Percentiles rank a stretch among this genome's conserved stretches.
These are phyloP conservation scores for Pelmatolapia mariae DNA, from an alignment of 2,113 vertebrate genomes.

Conservation along the genomic window DNA sequence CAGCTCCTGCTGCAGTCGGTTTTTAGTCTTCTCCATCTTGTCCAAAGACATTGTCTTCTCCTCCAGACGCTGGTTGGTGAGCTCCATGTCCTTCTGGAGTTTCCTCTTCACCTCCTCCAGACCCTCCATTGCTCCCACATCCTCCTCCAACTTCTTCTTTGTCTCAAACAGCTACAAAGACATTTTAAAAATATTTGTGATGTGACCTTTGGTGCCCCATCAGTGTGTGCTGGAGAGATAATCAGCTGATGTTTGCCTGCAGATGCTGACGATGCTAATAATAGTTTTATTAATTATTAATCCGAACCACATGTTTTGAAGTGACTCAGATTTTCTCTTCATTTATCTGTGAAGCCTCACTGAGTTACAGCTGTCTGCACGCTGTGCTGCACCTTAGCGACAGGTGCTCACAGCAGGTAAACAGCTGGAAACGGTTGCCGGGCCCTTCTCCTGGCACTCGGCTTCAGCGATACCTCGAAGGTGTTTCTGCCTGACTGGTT, in stretches of 20 bases:
- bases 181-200: neutral
- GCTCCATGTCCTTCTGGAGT: constrained; percentile 88
- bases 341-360: neutral
- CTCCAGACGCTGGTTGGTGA: constrained; percentile 84
- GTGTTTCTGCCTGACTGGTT: neutral
- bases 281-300: neutral
- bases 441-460: neutral
- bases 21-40: constrained; percentile 98
- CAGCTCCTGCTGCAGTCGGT: constrained; percentile 93
- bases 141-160: constrained; percentile 95
- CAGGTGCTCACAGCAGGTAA: neutral
- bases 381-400: neutral
- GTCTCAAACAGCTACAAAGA: constrained; percentile 79
- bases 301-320: neutral
- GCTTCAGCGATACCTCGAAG: neutral
- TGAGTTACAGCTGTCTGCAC: neutral
- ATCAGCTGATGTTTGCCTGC: neutral
- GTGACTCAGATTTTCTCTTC: neutral
- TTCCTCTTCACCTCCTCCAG: constrained; percentile 92
- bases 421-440: neutral
- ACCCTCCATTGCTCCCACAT: constrained; percentile 84
- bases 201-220: neutral
- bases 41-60: constrained; percentile 90
- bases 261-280: neutral
- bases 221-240: neutral